Percentiles rank a stretch among this genome's conserved stretches.
These are phyloP conservation scores for Noctua fimbriata DNA, from an alignment of 2,888 invertebrate genomes.

Conservation along the genomic window DNA sequence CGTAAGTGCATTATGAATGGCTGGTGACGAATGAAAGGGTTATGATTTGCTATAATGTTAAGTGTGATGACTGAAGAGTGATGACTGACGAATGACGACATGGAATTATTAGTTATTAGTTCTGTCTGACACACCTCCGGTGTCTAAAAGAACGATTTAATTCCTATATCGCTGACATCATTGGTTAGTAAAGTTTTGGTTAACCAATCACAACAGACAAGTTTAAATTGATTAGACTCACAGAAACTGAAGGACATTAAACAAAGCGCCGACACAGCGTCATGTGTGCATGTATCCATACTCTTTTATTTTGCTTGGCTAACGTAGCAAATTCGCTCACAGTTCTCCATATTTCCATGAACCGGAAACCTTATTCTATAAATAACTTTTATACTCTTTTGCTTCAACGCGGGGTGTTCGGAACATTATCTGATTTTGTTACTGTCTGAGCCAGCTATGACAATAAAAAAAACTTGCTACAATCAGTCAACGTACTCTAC, in stretches of 20 bases:
- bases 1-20: conserved; percentile 35
- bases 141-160: conserved; percentile 2
- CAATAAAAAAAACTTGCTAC: conserved; percentile 38
- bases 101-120: conserved; percentile 2
- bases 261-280: conserved; percentile 22
- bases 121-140: conserved; percentile 19
- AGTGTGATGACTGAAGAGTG: neutral
- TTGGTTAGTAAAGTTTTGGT: neutral
- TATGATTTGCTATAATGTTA: conserved; percentile 18
- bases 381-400: conserved; percentile 58
- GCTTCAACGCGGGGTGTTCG: conserved; percentile 45
- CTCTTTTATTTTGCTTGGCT: conserved; percentile 49
- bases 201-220: neutral
- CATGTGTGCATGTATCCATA: conserved; percentile 34
- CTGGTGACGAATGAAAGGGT: conserved; percentile 36
- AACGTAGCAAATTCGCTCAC: conserved; percentile 41
- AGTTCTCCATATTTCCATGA: conserved; percentile 52
- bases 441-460: conserved; percentile 23
- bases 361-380: conserved; percentile 64
- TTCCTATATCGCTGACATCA: neutral
- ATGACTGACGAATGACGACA: conserved; percentile 23
- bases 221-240: conserved; percentile 13
- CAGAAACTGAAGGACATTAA: conserved; percentile 19
- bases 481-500: conserved; percentile 39
- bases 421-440: conserved; percentile 47